Percentiles rank a stretch among this genome's conserved stretches.
Conservation (phyloP, 2,113 vertebrate genomes). For the Hassar affinis region DNA sequence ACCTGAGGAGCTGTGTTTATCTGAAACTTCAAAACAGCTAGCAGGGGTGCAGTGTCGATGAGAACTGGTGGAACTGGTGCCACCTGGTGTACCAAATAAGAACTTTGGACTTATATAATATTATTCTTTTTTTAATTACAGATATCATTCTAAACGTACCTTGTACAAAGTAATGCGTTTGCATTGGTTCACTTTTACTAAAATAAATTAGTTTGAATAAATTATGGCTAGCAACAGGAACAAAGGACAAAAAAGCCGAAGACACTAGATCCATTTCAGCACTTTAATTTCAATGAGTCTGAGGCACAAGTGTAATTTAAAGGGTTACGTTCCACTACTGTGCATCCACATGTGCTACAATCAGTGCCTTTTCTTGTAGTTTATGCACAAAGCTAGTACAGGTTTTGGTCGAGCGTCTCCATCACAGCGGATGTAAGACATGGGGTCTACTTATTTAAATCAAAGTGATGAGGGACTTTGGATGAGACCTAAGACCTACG, state of each 20-base stretch:
- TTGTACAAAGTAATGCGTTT: not conserved
- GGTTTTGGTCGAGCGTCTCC: not conserved
- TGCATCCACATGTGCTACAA: conserved; percentile 53
- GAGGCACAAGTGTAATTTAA: conserved; percentile 71
- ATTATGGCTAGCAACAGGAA: not conserved
- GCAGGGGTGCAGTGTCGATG: too few species aligned
- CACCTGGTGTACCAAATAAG: conserved; percentile 28
- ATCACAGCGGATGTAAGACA: conserved; percentile 9
- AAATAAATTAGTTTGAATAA: not conserved
- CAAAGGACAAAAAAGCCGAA: not conserved
- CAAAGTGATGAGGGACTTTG: not conserved
- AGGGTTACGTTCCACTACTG: conserved; percentile 61
- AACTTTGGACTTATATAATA: too few species aligned
- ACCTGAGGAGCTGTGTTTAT: not conserved
- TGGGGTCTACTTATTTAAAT: not conserved
- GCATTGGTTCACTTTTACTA: not conserved
- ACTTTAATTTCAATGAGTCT: conserved; percentile 71
- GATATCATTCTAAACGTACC: not conserved
- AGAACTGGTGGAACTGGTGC: conserved; percentile 10
- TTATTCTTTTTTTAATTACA: not conserved
- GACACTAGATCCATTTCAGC: conserved; percentile 57
- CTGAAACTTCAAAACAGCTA: not conserved
- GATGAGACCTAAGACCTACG: too few species aligned
- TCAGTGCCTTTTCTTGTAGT: conserved; percentile 36
- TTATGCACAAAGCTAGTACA: conserved; percentile 39